Conservation (phyloP, 2,797 vertebrate genomes). For the Agapornis canus region DNA sequence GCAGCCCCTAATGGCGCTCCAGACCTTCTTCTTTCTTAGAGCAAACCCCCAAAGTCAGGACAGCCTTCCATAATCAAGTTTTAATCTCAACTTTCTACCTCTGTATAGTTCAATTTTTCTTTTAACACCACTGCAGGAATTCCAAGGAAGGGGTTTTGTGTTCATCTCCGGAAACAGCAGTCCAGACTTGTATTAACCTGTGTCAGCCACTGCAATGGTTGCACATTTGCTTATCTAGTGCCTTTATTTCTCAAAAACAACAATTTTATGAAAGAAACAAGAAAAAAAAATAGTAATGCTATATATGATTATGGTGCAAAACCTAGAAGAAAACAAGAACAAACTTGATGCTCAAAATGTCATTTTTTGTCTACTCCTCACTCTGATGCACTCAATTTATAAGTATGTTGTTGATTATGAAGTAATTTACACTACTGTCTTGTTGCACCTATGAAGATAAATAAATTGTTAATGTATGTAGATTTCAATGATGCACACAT, state of each 20-base stretch:
- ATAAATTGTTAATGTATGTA: neutral
- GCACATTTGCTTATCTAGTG: neutral
- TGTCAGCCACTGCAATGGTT: neutral
- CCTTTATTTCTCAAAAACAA: neutral
- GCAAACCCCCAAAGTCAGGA: neutral
- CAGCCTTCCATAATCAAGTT: neutral
- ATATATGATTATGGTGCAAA: neutral
- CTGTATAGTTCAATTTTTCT: neutral
- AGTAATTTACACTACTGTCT: neutral
- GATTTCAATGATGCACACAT: neutral
- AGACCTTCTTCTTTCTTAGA: neutral
- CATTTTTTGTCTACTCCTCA: neutral
- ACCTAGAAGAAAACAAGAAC: neutral
- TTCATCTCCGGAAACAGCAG: neutral
- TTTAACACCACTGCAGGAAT: neutral
- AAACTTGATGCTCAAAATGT: neutral
- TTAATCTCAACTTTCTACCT: neutral
- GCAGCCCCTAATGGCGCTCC: neutral
- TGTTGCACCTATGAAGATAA: neutral
- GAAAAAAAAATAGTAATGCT: neutral
- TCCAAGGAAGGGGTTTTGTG: neutral
- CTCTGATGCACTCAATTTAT: neutral
- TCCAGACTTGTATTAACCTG: neutral
- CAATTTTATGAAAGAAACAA: neutral
- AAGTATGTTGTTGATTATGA: neutral